Evolutionary conservation across 1,140 invertebrate species (phyloP).

Genomic region (Rhynchophorus ferrugineus): DNA sequence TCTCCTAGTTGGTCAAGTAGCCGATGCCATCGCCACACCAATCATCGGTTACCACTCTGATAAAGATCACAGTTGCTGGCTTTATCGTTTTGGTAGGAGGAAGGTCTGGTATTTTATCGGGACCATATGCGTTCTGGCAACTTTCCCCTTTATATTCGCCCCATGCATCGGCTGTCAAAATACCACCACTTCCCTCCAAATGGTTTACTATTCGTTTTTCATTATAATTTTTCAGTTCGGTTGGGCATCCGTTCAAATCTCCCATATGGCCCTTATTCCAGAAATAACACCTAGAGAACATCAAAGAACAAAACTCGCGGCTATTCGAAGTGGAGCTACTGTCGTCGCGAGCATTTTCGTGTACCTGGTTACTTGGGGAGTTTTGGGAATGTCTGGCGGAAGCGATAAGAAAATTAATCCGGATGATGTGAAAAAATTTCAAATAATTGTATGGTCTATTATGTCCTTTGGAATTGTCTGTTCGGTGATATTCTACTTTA

Average conservation of each 20-base stretch:
- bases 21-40: conserved; percentile 82
- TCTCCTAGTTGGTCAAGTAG: conserved; percentile 75
- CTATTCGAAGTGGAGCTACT: conserved; percentile 65
- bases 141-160: conserved; percentile 88
- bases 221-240: conserved; percentile 94
- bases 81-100: conserved; percentile 69
- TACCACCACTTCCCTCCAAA: conserved; percentile 61
- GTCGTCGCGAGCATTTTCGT: conserved; percentile 62
- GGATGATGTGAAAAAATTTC: conserved; percentile 66
- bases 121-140: conserved; percentile 67
- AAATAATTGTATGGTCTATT: conserved; percentile 68
- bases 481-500: conserved; percentile 70
- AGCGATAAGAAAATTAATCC: conserved; percentile 54
- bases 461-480: conserved; percentile 61
- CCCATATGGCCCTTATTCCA: conserved; percentile 78
- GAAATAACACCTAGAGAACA: conserved; percentile 65
- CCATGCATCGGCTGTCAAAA: conserved; percentile 66
- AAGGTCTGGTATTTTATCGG: conserved; percentile 90
- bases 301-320: conserved; percentile 77
- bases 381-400: conserved; percentile 46
- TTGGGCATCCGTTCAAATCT: conserved; percentile 92
- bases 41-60: conserved; percentile 86
- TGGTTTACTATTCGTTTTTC: conserved; percentile 84
- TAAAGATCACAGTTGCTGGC: conserved; percentile 54
- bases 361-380: conserved; percentile 50